Evolutionary conservation across 64 coral and sea anemone species (phyloP).

Genomic region (Catalaphyllia jardinei): DNA sequence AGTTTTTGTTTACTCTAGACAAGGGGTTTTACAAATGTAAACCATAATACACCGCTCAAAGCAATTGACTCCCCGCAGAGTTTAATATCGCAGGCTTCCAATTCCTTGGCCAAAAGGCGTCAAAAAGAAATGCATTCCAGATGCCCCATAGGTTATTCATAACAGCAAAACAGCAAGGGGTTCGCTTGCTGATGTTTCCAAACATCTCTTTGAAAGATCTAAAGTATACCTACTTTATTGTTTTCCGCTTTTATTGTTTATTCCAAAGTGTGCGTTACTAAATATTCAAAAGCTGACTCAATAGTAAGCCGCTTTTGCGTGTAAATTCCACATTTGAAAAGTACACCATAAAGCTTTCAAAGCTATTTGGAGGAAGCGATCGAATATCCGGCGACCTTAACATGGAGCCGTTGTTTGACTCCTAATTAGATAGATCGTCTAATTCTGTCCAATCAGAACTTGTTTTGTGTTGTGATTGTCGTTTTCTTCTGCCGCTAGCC

Average conservation of each 20-base stretch:
- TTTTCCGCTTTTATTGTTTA: not conserved
- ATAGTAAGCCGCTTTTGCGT: not conserved
- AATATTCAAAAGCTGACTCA: not conserved
- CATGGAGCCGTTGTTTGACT: constrained; percentile 75
- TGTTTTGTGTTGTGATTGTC: constrained; percentile 3
- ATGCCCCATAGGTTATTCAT: not conserved
- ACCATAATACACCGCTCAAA: not conserved
- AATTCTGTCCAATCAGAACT: constrained; percentile 65
- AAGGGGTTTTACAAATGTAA: constrained; percentile 10
- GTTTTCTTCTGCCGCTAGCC: constrained; percentile 31
- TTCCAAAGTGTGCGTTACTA: constrained; percentile 6
- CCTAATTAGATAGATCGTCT: constrained; percentile 69
- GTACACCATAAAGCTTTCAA: constrained; percentile 21
- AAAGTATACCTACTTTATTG: not conserved
- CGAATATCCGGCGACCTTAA: constrained; percentile 44
- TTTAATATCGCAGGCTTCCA: not conserved
- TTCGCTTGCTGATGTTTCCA: not conserved
- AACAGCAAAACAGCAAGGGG: not conserved
- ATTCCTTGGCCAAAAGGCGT: not conserved
- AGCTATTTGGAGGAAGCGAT: constrained; percentile 9
- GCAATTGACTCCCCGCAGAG: constrained; percentile 25
- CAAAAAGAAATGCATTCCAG: not conserved
- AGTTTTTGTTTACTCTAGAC: constrained; percentile 28
- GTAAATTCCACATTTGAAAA: constrained; percentile 27
- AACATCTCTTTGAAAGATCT: not conserved